These are phyloP conservation scores for Grus americana DNA, from an alignment of 2,113 vertebrate species.

Conservation along the genomic window DNA sequence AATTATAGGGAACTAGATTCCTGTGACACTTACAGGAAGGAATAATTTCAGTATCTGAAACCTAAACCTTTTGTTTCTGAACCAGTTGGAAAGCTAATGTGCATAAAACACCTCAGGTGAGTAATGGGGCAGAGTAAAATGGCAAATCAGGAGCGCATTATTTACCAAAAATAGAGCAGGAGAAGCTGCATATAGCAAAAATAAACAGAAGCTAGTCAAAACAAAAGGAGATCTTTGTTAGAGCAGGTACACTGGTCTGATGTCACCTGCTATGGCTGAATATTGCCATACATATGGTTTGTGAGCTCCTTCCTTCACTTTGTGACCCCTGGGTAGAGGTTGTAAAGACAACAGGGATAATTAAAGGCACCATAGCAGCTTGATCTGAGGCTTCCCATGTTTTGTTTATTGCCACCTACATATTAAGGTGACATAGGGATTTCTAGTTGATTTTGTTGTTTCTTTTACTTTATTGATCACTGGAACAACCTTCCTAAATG, in stretches of 20 bases:
- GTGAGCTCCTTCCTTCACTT: neutral
- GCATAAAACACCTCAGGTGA: neutral
- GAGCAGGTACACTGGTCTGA: neutral
- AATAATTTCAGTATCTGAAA: slow-evolving; percentile 35
- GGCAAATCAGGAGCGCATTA: neutral
- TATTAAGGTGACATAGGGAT: neutral
- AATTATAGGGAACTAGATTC: slow-evolving; percentile 39
- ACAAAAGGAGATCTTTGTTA: neutral
- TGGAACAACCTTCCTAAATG: neutral
- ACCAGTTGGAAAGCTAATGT: neutral
- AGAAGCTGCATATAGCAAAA: slow-evolving; percentile 8
- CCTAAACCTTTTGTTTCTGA: slow-evolving; percentile 6
- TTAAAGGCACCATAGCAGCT: neutral
- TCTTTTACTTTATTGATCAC: neutral
- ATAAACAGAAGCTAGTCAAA: slow-evolving; percentile 21
- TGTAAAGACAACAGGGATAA: neutral
- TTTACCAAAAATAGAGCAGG: neutral
- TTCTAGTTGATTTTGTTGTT: slow-evolving; percentile 6
- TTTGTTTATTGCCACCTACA: neutral
- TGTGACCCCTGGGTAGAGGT: neutral
- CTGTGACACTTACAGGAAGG: slow-evolving; percentile 13
- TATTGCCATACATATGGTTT: neutral
- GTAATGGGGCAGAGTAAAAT: neutral
- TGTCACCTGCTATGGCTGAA: slow-evolving; percentile 7
- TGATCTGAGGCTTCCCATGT: neutral